Evolutionary conservation across 1,140 invertebrate genomes (phyloP), one percentile per base, ranked within the genome.

Genomic region (Kradibia gibbosae): DNA sequence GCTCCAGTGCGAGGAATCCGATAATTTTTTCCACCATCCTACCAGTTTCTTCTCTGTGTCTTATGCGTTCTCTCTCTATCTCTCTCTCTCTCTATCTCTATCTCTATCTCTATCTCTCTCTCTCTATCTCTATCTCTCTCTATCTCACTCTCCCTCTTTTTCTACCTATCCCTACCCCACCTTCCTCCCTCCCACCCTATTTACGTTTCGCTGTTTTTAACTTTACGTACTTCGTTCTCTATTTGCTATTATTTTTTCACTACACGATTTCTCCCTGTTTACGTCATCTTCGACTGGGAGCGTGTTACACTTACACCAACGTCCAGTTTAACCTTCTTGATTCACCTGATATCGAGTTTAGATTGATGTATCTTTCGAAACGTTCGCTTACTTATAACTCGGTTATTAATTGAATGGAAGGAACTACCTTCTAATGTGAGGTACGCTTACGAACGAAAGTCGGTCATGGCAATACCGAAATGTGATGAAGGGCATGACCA

Each of bases 401-500:
- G 71, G 45, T n/a, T 7, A 5, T 50, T 50, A 50, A 42, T 50
- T 45, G 42, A 50, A 53, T 20, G 45, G 15, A 73, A 50, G 3
- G 17, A 50, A 31, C 31, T 73, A 48, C 13, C 45, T 73, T 73
- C 39, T 50, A 53, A 3, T 4, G 39, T 25, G 67, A 20, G 28
- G 31, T 53, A 73, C 39, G 28, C 8, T 50, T n/a, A 42, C 3
- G 28, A 76, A 20, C 42, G 17, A 48, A 60, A 65, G 71, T 70
- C 45, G 55, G 31, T 76, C 48, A 45, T 70, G 73, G 80, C 73
- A 81, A 76, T 81, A 70, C 57, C 62, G 45, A 76, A 76, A 48
- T 81, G 80, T 81, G 73, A 81, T 81, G 72, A 70, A 81, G 73
- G 80, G 71, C 57, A 55, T 55, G 65, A 71, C 62, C 78, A 55